These are phyloP conservation scores for Zoanthus gigantus DNA, from an alignment of 92 coral and sea anemone genomes.

Conservation along the genomic window DNA sequence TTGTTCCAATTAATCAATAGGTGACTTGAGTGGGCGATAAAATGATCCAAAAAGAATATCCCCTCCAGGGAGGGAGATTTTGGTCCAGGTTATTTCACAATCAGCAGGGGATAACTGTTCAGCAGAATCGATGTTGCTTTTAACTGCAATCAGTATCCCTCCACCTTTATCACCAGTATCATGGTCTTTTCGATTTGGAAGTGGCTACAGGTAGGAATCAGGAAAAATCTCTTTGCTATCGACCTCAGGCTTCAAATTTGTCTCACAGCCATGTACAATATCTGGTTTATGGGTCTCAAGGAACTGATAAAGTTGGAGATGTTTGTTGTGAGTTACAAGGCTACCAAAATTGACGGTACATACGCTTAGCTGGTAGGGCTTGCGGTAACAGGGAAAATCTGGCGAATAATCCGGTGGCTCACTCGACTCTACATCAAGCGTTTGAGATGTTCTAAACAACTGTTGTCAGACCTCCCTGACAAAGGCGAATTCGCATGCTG, in stretches of 20 bases:
- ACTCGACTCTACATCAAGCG: no score
- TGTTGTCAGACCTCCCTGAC: no score
- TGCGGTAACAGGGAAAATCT: not conserved
- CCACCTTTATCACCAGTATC: constrained; percentile 23
- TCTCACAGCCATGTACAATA: constrained; percentile 57
- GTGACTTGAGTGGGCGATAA: constrained; percentile 27
- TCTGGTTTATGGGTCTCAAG: constrained; percentile 42
- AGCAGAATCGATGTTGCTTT: not conserved
- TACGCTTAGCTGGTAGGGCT: not conserved
- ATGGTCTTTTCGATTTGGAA: constrained; percentile 46
- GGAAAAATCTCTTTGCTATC: constrained; percentile 40
- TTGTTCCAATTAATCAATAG: not conserved
- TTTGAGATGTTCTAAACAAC: no score
- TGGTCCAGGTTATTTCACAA: constrained; percentile 8
- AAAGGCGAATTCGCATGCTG: not conserved
- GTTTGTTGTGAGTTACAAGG: not conserved
- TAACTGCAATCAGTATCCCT: constrained; percentile 25
- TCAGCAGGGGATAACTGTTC: constrained; percentile 30
- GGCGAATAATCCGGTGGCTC: no score
- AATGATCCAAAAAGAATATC: not conserved
- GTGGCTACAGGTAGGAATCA: constrained; percentile 47
- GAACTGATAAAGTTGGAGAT: constrained; percentile 1
- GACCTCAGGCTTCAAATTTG: constrained; percentile 44
- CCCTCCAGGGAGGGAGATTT: constrained; percentile 23
- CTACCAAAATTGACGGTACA: constrained; percentile 7